A percentile compares a stretch with the other conserved stretches of the same genome.
phyloP scores from a whole-genome alignment of 2,113 vertebrate species.

The Panurus biarmicus region DNA sequence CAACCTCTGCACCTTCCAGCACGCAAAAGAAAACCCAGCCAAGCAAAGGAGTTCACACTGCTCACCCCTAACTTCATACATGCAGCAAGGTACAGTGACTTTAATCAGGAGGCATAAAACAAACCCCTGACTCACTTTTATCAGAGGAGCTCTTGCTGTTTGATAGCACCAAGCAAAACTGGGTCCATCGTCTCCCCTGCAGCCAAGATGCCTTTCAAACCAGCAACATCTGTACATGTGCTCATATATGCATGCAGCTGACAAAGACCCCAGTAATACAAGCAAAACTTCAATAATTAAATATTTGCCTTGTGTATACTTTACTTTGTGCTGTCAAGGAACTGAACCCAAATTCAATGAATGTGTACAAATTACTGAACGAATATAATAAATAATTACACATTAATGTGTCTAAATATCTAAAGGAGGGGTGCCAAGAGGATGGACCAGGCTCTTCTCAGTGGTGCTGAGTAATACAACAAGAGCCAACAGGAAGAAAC shows the following conservation, averaged over 20 bases:
- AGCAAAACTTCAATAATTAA: background rate
- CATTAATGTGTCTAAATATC: background rate
- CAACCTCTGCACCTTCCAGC: background rate
- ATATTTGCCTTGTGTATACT: background rate
- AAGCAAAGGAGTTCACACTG: background rate
- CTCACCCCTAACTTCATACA: accelerated
- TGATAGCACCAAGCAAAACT: background rate
- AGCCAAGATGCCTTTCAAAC: background rate
- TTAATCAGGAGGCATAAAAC: background rate
- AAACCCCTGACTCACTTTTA: background rate
- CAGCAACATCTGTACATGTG: accelerated
- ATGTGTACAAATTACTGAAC: background rate
- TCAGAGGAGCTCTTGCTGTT: background rate
- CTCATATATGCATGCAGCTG: accelerated
- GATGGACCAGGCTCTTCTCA: background rate
- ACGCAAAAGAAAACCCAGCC: accelerated
- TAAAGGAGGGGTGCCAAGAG: background rate
- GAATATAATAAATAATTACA: background rate
- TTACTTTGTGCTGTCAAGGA: background rate
- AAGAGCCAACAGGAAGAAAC: background rate
- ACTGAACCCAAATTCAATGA: background rate
- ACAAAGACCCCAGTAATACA: background rate
- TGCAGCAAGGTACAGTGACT: background rate
- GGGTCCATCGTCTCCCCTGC: background rate
- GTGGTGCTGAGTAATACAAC: background rate